Base-by-base conservation (phyloP, 2,113 vertebrate genomes). In the Puma concolor region DNA sequence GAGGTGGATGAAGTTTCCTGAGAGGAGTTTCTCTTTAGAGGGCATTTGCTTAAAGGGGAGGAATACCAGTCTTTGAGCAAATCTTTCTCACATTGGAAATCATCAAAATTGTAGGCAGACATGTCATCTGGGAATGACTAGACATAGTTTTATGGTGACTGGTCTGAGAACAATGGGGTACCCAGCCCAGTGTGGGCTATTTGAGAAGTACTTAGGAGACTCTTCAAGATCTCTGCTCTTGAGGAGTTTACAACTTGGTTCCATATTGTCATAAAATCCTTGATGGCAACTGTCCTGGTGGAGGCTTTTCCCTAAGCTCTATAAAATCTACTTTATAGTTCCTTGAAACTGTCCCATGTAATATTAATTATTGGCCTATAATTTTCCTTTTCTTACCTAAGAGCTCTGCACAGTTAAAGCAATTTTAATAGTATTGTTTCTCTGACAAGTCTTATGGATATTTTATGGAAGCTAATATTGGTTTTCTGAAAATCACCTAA, bases 311-410 rank as follows among this genome's bases (percentile, higher is more conserved):
- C 36, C 7, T 27, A 89, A 60, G 54, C 31, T 80, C 79, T 92
- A 41, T 94, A 80, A 94, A 72, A 80, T 77, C 27, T 77, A 54
- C 76, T 72, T 94, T 84, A 89, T 74, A 84, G 66, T 91, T 87
- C 50, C 31, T 64, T 79, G 67, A 54, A 54, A 57, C 50, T 94
- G 71, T 8, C 25, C 19, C 15, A 72, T 63, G 38, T n/a, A 80
- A 71, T 63, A 94, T 94, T 89, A 90, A 93, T 76, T 64, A 91
- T 88, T 87, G 23, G 27, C 38, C 17, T 72, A 52, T 41, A 64
- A 54, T 66, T 88, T 82, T 77, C 27, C 7, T 79, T 90, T 87
- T 69, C 23, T 31, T 44, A 77, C 48, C 29, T 64, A 87, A 69
- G 41, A 89, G 10, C 38, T 90, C 19, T 33, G 86, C 4, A 64